Conservation (phyloP, 2,797 vertebrate genomes). For the Chelon auratus region DNA sequence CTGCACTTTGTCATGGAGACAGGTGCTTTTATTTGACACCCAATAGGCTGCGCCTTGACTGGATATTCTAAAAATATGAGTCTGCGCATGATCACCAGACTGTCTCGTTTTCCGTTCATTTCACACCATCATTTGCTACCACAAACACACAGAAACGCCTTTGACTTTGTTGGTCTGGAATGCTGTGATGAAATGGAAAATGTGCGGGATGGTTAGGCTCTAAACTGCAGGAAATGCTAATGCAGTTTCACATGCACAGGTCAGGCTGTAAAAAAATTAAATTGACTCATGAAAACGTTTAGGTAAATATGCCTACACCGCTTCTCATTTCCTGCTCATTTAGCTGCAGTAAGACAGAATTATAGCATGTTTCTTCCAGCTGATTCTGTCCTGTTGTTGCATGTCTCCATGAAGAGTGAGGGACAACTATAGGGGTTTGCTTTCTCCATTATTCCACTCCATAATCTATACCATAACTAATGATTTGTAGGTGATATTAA, state of each 20-base stretch:
- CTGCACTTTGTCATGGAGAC: conserved; percentile 86
- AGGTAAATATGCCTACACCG: conserved; percentile 13
- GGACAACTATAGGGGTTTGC: neutral
- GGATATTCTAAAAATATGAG: conserved; percentile 87
- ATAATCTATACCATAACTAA: neutral
- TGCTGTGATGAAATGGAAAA: conserved; percentile 60
- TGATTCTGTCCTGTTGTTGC: neutral
- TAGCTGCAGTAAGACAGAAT: neutral
- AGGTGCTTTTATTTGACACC: conserved; percentile 88
- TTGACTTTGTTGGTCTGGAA: conserved; percentile 62
- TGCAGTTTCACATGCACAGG: conserved; percentile 35
- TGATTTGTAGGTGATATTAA: too few relatives aligned
- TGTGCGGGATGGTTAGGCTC: conserved; percentile 30
- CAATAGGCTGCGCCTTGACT: conserved; percentile 80
- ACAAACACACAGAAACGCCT: conserved; percentile 61
- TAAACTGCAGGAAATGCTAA: conserved; percentile 45
- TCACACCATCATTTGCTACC: conserved; percentile 75
- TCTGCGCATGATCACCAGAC: conserved; percentile 81
- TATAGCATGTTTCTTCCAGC: neutral
- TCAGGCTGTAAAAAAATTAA: conserved; percentile 36
- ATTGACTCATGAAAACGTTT: conserved; percentile 35
- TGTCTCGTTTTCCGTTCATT: conserved; percentile 82
- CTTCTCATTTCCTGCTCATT: conserved; percentile 16
- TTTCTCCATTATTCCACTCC: neutral
- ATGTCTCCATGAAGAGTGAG: neutral